A percentile compares a stretch with the other conserved stretches of the same genome.
Evolutionary conservation across 2,113 vertebrate species (phyloP).

Genomic region (Gavialis gangeticus): DNA sequence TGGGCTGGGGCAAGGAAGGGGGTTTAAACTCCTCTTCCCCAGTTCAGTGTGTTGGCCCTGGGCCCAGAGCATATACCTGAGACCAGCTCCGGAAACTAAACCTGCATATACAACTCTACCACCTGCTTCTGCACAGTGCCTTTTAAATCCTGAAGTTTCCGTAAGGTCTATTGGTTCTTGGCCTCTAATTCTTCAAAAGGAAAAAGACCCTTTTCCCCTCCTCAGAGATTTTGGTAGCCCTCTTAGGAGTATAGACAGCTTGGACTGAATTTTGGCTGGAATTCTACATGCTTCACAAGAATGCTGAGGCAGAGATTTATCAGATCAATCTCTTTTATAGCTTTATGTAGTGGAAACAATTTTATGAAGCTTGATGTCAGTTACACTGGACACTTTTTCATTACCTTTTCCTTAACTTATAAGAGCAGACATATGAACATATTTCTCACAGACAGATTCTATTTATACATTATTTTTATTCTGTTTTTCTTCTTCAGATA

Average conservation of each 20-base stretch:
- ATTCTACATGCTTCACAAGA: slow-evolving; percentile 41
- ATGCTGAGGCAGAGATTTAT: slow-evolving; percentile 64
- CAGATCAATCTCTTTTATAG: slow-evolving; percentile 48
- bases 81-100: neutral
- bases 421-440: neutral
- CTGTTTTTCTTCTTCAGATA: neutral
- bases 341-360: neutral
- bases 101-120: neutral
- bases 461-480: neutral
- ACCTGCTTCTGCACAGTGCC: neutral
- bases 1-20: no score
- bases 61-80: no score
- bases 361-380: neutral
- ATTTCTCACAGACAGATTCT: neutral
- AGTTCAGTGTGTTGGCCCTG: no score
- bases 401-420: neutral
- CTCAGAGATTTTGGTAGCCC: neutral
- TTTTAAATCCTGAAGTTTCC: neutral
- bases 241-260: slow-evolving; percentile 37
- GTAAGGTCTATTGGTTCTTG: rapidly evolving
- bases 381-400: neutral
- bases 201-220: neutral
- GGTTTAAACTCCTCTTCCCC: no score
- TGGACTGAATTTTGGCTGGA: slow-evolving; percentile 48
- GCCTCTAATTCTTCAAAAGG: neutral